Evolutionary conservation across 2,113 vertebrate genomes (phyloP), one percentile per base, ranked within the genome.

Genomic region (Phoxinus phoxinus): DNA sequence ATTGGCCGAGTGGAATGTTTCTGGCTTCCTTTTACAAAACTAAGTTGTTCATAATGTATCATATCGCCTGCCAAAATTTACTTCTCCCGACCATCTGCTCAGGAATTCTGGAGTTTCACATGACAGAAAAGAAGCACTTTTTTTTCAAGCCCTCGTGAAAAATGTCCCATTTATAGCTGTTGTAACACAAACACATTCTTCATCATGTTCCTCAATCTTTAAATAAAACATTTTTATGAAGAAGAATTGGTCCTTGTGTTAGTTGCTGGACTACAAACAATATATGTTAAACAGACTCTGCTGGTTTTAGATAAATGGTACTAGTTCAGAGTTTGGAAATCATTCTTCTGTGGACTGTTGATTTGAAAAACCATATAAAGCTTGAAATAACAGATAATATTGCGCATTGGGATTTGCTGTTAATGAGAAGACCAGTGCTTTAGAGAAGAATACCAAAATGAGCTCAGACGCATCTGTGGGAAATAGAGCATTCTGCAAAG

Each of bases 1-100:
- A 78, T 58, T 78, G 75, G 51, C 19, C 21, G n/a, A 48, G 72
- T 48, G 19, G 25, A 59, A 59, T 79, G 53, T 79, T 59, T 41
- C 76, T 73, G 71, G n/a, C 46, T 23, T 84, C 25, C 41, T 61
- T 75, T 84, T 59, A 61, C 35, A 75, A 84, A 84, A 44, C 17
- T 2, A 56, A 4, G 25, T 83, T 59, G 53, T 56, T 21, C 19
- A 27, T 58, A 75, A 61, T 84, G 53, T 27, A 59, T 84, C 32
- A 74, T 9, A 46, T 72, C n/a, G n/a, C 4, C 83, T 76, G 83
- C 25, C 69, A 75, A 37, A 65, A 84, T 65, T 0, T 19, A 25
- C 12, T 63, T 85, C 73, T 67, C 12, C 58, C 15, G 32, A 53
- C 41, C 59, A 61, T 85, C 27, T 77, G 72, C 75, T 53, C 7